Evolutionary conservation across 2,113 vertebrate species (phyloP).

Genomic region (Heliornis fulica): DNA sequence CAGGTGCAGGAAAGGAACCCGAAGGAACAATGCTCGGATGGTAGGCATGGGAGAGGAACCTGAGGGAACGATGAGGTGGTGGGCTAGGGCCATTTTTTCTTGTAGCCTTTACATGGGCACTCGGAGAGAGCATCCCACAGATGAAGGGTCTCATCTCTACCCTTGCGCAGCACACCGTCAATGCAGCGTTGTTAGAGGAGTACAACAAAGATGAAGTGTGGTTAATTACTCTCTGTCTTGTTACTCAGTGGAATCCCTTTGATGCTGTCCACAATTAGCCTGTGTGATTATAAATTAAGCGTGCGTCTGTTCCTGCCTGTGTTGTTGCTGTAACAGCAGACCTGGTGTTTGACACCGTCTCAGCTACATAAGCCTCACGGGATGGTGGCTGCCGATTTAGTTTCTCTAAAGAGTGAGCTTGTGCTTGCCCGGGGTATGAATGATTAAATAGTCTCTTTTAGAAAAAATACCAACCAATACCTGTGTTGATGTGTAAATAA

Average conservation of each 20-base stretch:
- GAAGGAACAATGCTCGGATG: background rate
- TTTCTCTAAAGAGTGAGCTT: background rate
- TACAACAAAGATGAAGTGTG: background rate
- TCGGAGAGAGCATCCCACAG: background rate
- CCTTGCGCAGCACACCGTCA: background rate
- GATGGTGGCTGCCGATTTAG: background rate
- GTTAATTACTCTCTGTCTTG: slow-evolving; percentile 31
- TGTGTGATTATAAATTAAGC: slow-evolving; percentile 39
- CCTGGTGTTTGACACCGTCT: background rate
- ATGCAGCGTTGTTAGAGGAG: background rate
- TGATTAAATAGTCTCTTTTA: background rate
- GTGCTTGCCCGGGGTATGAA: background rate
- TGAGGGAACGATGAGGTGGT: background rate
- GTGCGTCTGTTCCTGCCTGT: background rate
- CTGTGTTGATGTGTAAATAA: slow-evolving; percentile 19
- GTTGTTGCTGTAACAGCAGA: background rate
- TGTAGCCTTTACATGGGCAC: background rate
- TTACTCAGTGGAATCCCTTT: slow-evolving; percentile 34
- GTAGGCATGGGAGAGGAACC: background rate
- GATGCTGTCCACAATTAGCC: slow-evolving; percentile 37
- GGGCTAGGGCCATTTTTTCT: background rate
- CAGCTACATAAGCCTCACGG: background rate
- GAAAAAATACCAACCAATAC: background rate
- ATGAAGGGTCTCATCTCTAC: background rate
- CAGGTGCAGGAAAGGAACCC: accelerated